Evolutionary conservation across 2,797 vertebrate genomes (phyloP).

Genomic region (Rhabdophis nuchalis): DNA sequence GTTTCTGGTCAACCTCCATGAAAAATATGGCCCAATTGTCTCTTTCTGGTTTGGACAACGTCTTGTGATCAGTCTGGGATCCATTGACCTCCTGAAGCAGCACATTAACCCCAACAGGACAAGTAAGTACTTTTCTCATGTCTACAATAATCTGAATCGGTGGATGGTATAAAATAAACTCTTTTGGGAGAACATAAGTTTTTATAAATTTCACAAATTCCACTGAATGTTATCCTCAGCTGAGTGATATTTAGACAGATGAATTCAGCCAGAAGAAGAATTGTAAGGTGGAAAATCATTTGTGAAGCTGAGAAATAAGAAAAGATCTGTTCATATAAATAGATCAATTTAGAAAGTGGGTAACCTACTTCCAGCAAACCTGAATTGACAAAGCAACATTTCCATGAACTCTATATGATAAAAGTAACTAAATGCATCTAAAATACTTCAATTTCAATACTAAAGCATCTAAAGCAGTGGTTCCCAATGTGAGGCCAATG

Average conservation of each 20-base stretch:
- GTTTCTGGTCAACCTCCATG: conserved; percentile 89
- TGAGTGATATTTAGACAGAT: neutral
- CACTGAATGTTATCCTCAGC: neutral
- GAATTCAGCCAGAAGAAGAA: neutral
- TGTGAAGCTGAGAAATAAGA: neutral
- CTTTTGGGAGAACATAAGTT: neutral
- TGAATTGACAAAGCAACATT: neutral
- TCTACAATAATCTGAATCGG: neutral
- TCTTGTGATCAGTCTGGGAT: conserved; percentile 90
- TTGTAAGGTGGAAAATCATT: neutral
- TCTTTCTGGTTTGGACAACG: conserved; percentile 95
- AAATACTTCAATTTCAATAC: neutral
- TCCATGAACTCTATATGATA: neutral
- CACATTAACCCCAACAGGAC: conserved; percentile 91
- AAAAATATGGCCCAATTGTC: conserved; percentile 84
- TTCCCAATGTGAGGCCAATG: no score
- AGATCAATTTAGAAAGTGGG: no score
- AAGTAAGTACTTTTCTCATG: conserved; percentile 72
- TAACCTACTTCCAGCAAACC: neutral
- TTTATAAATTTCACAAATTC: neutral
- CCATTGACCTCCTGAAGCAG: conserved; percentile 80
- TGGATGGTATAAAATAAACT: neutral
- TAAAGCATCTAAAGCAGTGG: neutral
- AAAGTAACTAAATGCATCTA: neutral
- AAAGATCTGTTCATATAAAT: neutral